Base-by-base conservation (phyloP, 2,888 invertebrate species). In the Stenodera caucasica region DNA sequence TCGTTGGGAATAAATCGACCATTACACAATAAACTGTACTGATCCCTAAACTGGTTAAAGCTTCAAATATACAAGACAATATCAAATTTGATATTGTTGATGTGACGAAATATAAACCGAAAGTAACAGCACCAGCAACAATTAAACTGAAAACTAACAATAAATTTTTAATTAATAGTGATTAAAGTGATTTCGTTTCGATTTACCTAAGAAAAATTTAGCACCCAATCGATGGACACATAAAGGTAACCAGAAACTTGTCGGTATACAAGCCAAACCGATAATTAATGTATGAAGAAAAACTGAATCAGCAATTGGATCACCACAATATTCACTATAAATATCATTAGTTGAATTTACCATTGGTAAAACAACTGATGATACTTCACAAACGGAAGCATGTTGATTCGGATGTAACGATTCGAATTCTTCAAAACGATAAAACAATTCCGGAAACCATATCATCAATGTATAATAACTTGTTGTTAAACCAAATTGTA, bases 391-490 rank as follows among this genome's bases (percentile, higher is more conserved):
- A 7, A 92, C 90, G 0, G 90, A 89, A 0, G 90, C 90, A 0
- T 84, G 83, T 53, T 85, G 82, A 65, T 86, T 87, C 0, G 90
- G 90, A 83, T 89, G 83, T 1, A 81, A 77, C 26, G 80, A 76
- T 75, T 91, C 91, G 77, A 87, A 91, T 71, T 88, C 88, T 73
- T 91, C 90, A 79, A 91, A 91, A 56, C 94, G 88, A 79, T 88
- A 88, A 81, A 94, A 94, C 71, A 94, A 81, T 79, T 94, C 94
- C 12, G 94, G 94, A 81, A 94, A 94, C 94, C 94, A 95, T 78
- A 94, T 87, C 91, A 93, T 94, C 49, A 94, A 81, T 7, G 94
- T 94, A 79, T 94, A 94, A 81, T 94, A 94, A 75, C 94, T 94
- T 55, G 91, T 88, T 45, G 91, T 91, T 62, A 91, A 81, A 70